Conservation (phyloP, 2,797 vertebrate genomes). For the Poeciliopsis paucimaculata region DNA sequence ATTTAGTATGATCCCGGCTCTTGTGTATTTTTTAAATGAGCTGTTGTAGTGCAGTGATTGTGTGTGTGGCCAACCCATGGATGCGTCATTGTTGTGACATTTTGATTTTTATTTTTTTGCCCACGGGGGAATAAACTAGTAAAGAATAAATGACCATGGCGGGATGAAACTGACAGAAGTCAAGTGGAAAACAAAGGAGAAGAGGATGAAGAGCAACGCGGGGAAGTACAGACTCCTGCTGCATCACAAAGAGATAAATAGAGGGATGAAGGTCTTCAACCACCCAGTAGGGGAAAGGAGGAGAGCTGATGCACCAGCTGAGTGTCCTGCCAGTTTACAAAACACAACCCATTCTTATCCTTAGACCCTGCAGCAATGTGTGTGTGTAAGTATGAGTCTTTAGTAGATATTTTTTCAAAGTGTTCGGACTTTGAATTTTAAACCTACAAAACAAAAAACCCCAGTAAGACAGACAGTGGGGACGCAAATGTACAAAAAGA, state of each 20-base stretch:
- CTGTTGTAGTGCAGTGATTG: constrained; percentile 10
- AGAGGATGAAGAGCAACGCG: constrained; percentile 28
- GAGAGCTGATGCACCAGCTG: constrained; percentile 33
- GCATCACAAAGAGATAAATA: constrained; percentile 46
- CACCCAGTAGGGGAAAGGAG: constrained; percentile 37
- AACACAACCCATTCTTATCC: constrained; percentile 6
- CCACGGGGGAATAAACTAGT: constrained; percentile 26
- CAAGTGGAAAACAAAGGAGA: constrained; percentile 35
- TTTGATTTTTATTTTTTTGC: constrained; percentile 22
- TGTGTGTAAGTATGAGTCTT: not conserved
- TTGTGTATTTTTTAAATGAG: constrained; percentile 13
- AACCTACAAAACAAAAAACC: not conserved
- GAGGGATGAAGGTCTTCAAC: constrained; percentile 49
- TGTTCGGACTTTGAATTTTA: not conserved
- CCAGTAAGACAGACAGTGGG: not conserved
- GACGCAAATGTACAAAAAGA: not conserved
- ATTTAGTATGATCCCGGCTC: constrained; percentile 11
- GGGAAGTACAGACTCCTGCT: constrained; percentile 41
- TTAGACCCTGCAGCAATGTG: constrained; percentile 15
- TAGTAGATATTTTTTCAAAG: too few relatives aligned
- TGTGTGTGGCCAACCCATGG: constrained; percentile 23
- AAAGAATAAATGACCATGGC: constrained; percentile 23
- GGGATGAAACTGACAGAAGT: constrained; percentile 38
- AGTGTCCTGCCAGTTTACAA: constrained; percentile 30
- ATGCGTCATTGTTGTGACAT: constrained; percentile 42